Evolutionary conservation across 1,140 invertebrate genomes (phyloP).

Genomic region (Neodiprion virginianus): DNA sequence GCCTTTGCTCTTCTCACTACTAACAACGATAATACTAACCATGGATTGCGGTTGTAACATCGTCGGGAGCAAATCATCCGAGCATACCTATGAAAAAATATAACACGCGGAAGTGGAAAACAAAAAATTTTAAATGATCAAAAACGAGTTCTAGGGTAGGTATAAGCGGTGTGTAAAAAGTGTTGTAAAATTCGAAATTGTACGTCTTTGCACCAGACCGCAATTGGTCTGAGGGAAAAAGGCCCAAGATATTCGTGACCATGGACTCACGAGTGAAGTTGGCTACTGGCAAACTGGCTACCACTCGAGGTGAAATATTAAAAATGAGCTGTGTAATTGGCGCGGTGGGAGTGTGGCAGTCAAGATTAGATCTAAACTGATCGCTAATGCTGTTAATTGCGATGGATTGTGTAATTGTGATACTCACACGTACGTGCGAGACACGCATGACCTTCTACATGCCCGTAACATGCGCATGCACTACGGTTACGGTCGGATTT

Average conservation of each 20-base stretch:
- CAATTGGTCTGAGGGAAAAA: neutral
- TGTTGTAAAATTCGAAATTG: neutral
- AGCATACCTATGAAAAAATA: neutral
- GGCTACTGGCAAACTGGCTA: neutral
- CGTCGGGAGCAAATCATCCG: neutral
- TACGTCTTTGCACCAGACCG: neutral
- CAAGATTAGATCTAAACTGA: slow-evolving; percentile 40
- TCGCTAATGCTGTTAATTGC: slow-evolving; percentile 40
- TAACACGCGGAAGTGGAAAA: no score
- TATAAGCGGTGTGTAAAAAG: neutral
- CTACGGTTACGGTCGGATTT: neutral
- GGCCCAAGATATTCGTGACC: neutral
- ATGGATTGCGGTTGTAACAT: no score
- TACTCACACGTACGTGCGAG: neutral
- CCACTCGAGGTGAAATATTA: slow-evolving; percentile 41
- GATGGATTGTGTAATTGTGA: slow-evolving; percentile 43
- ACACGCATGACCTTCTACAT: neutral
- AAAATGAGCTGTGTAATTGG: slow-evolving; percentile 38
- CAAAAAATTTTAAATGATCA: no score
- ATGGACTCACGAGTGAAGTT: no score
- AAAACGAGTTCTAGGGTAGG: no score
- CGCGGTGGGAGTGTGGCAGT: slow-evolving; percentile 30
- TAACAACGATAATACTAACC: neutral
- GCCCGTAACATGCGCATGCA: neutral
- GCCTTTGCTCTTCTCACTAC: neutral